Conservation (phyloP, 2,113 vertebrate genomes). For the crab-eating macaque (Macaca fascicularis) region DNA sequence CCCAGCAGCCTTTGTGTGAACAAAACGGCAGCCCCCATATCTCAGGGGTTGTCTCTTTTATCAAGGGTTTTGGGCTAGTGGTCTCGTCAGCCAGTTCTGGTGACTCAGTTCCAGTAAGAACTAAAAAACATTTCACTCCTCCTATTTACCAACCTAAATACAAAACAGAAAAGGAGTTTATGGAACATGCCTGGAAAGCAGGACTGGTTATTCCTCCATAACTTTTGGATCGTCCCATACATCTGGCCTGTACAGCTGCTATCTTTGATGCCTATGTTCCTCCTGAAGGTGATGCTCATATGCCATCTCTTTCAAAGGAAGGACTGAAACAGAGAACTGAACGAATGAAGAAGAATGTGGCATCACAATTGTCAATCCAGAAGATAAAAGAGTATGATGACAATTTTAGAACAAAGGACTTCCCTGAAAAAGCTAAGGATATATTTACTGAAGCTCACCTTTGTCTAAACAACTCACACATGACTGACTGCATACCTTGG, state of each 20-base stretch:
- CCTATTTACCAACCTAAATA: constrained; percentile 73
- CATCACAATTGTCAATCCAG: constrained; percentile 87
- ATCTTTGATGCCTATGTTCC: constrained; percentile 94
- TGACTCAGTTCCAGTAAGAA: constrained; percentile 84
- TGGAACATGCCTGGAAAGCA: constrained; percentile 70
- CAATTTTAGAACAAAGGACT: constrained; percentile 88
- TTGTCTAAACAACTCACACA: constrained; percentile 81
- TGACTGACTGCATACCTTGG: too few species aligned
- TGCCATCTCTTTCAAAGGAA: constrained; percentile 85
- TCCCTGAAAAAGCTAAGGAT: constrained; percentile 90
- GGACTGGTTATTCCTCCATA: constrained; percentile 83
- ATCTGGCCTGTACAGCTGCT: constrained; percentile 91
- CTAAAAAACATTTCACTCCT: constrained; percentile 86
- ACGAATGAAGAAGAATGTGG: constrained; percentile 86
- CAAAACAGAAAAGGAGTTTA: constrained; percentile 67
- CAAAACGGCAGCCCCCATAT: constrained; percentile 89
- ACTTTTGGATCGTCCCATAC: constrained; percentile 88
- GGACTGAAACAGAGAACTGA: constrained; percentile 90
- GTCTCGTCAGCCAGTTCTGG: constrained; percentile 58
- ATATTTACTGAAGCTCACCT: constrained; percentile 93
- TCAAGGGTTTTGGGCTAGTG: constrained; percentile 55
- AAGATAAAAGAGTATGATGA: constrained; percentile 75
- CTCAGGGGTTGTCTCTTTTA: constrained; percentile 59
- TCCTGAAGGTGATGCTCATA: constrained; percentile 94
- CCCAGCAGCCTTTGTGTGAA: constrained; percentile 41